Evolutionary conservation across 2,113 vertebrate species (phyloP).

Genomic region (Pangasianodon hypophthalmus): DNA sequence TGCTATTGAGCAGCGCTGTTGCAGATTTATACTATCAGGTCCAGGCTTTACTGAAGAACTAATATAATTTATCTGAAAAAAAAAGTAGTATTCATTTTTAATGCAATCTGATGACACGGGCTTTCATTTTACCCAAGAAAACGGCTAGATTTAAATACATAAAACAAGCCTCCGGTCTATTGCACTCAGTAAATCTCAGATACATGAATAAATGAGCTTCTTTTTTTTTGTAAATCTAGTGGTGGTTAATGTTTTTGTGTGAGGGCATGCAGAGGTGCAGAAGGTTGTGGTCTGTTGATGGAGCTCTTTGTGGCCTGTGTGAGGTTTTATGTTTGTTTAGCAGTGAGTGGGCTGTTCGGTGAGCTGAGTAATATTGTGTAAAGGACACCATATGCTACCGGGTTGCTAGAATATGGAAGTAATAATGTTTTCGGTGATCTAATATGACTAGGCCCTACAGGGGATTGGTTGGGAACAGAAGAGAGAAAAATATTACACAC

Average conservation of each 20-base stretch:
- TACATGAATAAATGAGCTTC: constrained; percentile 1
- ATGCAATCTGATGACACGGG: not conserved
- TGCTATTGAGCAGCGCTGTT: constrained; percentile 2
- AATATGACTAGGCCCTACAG: constrained; percentile 35
- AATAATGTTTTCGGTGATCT: constrained; percentile 42
- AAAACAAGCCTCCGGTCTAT: not conserved
- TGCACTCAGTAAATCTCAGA: constrained; percentile 4
- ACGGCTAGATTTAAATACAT: constrained; percentile 8
- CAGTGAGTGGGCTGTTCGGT: constrained; percentile 13
- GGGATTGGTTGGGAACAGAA: constrained; percentile 36
- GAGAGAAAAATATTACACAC: constrained; percentile 33
- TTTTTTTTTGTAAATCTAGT: not conserved
- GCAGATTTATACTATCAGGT: not conserved
- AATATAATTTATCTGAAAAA: not conserved
- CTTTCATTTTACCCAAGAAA: not conserved
- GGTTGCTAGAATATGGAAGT: constrained; percentile 22
- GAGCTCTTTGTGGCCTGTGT: constrained; percentile 20
- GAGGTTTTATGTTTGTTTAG: constrained; percentile 38
- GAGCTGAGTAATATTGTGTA: constrained; percentile 30
- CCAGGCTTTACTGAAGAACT: not conserved
- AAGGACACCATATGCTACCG: constrained; percentile 40
- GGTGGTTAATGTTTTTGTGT: not conserved
- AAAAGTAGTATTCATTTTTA: constrained; percentile 1
- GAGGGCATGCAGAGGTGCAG: constrained; percentile 2
- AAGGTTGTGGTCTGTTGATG: constrained; percentile 11